Percentiles rank a stretch among this genome's conserved stretches.
Evolutionary conservation across 2,797 vertebrate genomes (phyloP).

Genomic region (Crax fasciolata): DNA sequence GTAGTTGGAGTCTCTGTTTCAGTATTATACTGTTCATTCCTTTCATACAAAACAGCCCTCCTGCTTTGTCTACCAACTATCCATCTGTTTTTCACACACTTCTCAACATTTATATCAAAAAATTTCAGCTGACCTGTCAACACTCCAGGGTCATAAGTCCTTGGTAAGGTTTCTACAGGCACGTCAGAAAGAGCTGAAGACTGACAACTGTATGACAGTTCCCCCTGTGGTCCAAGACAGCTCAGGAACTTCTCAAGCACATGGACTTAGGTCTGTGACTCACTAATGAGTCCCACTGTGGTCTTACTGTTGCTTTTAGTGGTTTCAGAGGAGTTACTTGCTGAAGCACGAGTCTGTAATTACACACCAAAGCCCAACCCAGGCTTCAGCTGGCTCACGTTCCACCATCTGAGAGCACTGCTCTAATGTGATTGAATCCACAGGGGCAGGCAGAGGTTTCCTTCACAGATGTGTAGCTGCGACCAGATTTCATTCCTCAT

Average conservation of each 20-base stretch:
- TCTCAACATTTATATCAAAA: neutral
- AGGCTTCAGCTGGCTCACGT: neutral
- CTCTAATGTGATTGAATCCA: rapidly evolving
- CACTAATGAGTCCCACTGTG: constrained; percentile 9
- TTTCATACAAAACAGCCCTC: neutral
- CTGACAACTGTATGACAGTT: neutral
- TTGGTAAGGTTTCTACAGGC: neutral
- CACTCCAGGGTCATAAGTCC: neutral
- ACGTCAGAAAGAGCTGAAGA: neutral
- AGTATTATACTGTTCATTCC: neutral
- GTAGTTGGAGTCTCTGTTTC: neutral
- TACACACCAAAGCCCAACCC: neutral
- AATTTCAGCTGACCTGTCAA: neutral
- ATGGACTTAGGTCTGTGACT: neutral
- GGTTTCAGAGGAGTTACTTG: neutral
- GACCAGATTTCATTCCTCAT: neutral
- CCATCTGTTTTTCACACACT: neutral
- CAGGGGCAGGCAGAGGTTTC: neutral
- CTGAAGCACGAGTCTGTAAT: neutral
- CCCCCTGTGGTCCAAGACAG: neutral
- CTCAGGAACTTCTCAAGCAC: neutral
- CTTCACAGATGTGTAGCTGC: rapidly evolving
- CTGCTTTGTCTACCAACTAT: neutral
- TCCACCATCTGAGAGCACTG: rapidly evolving
- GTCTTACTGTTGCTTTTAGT: neutral